Evolutionary conservation across 2,113 vertebrate species (phyloP).

Genomic region (Erythrocercus mccallii): DNA sequence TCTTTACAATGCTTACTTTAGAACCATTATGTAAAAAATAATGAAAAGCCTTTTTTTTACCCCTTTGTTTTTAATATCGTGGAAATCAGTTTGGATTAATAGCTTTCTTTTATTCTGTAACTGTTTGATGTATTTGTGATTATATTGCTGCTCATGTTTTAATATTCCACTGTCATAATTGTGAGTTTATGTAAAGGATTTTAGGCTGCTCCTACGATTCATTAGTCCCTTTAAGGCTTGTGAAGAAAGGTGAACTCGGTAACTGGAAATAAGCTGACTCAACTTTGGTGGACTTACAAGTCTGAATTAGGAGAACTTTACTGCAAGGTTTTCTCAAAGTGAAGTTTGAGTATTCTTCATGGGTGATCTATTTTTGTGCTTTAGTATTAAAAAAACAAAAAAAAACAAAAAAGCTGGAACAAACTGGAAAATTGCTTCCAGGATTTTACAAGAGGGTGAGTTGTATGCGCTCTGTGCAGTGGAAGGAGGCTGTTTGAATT

Average conservation of each 20-base stretch:
- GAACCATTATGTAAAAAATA: not conserved
- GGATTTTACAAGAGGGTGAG: not conserved
- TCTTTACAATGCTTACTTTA: not conserved
- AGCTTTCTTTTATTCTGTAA: not conserved
- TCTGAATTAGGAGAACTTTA: not conserved
- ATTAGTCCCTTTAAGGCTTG: not conserved
- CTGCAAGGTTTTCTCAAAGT: not conserved
- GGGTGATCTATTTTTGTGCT: not conserved
- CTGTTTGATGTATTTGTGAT: not conserved
- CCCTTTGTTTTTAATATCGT: not conserved
- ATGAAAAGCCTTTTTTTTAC: not conserved
- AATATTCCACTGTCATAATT: not conserved
- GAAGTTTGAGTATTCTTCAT: not conserved
- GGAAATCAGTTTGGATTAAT: not conserved
- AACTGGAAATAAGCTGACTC: not conserved
- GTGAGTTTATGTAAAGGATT: not conserved
- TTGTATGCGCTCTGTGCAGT: not conserved
- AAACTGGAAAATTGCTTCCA: not conserved
- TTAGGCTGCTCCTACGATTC: not conserved
- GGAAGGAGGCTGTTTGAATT: not conserved
- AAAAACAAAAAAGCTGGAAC: not conserved
- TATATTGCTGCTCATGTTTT: not conserved
- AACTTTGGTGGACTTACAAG: not conserved
- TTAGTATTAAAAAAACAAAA: not conserved
- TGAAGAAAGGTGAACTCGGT: not conserved